Conservation (phyloP, 2,113 vertebrate genomes). For the Megaleporinus macrocephalus region DNA sequence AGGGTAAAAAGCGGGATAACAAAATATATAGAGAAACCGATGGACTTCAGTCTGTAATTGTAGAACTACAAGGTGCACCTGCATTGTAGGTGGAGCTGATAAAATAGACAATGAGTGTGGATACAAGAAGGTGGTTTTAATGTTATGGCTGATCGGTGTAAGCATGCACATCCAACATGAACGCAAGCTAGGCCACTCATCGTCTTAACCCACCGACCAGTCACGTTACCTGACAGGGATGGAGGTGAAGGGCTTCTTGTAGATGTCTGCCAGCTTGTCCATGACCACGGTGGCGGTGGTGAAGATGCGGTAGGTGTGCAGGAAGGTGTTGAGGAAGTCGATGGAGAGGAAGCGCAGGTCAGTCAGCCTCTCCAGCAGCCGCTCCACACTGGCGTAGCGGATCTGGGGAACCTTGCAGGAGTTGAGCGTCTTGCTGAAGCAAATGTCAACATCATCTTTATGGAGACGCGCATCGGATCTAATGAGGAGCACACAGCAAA, state of each 20-base stretch:
- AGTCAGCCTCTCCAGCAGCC: constrained; percentile 93
- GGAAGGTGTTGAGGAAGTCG: constrained; percentile 98
- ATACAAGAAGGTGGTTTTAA: too few relatives aligned
- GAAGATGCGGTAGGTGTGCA: constrained; percentile 98
- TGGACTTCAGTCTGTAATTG: too few relatives aligned
- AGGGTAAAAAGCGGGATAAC: too few relatives aligned
- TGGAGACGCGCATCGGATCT: constrained; percentile 97
- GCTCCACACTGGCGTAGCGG: constrained; percentile 94
- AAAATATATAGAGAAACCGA: too few relatives aligned
- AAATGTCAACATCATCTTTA: constrained; percentile 96
- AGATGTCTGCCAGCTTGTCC: constrained; percentile 95
- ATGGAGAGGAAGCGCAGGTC: constrained; percentile 98
- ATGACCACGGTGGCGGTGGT: constrained; percentile 90
- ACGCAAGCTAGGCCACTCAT: background rate
- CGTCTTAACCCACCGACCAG: background rate
- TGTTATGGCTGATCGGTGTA: too few relatives aligned
- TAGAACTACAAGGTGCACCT: too few relatives aligned
- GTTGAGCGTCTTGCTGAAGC: constrained; percentile 99
- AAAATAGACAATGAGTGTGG: too few relatives aligned
- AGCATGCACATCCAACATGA: too few relatives aligned
- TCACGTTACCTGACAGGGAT: constrained; percentile 88
- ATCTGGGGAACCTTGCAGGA: constrained; percentile 99
- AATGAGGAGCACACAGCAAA: constrained; percentile 64
- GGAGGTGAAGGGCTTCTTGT: constrained; percentile 95
- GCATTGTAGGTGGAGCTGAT: too few relatives aligned